These are phyloP conservation scores for Pecten maximus DNA, from an alignment of 2,888 invertebrate species.

Conservation along the genomic window DNA sequence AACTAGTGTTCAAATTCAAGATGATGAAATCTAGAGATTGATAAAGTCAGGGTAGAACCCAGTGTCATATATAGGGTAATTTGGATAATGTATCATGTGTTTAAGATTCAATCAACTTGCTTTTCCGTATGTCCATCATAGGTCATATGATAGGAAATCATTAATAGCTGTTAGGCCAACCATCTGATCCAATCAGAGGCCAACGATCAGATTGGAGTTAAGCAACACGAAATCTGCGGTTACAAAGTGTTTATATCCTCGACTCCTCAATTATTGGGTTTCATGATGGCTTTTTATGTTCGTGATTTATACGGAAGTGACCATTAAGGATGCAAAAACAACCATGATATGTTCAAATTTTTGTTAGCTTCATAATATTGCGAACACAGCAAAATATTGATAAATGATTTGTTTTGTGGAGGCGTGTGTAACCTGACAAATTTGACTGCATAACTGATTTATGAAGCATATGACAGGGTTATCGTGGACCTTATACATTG, in stretches of 20 bases:
- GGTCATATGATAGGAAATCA: not conserved
- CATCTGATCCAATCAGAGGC: constrained; percentile 10
- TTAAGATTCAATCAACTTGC: not conserved
- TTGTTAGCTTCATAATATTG: not conserved
- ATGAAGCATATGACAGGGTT: no score
- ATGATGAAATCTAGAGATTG: no score
- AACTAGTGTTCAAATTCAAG: no score
- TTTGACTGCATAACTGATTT: not conserved
- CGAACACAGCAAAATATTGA: not conserved
- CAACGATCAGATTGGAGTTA: not conserved
- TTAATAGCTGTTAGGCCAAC: not conserved
- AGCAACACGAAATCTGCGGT: not conserved
- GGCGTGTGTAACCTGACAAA: not conserved
- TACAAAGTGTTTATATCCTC: constrained; percentile 6
- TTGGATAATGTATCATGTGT: not conserved
- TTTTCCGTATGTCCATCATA: not conserved
- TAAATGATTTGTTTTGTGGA: not conserved
- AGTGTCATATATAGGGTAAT: no score
- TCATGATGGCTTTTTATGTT: not conserved
- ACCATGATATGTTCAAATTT: not conserved
- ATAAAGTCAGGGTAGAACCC: no score
- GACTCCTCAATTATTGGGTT: constrained; percentile 5
- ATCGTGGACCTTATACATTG: not conserved
- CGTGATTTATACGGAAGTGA: not conserved
- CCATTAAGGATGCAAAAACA: not conserved